Base-by-base conservation (phyloP, 2,888 invertebrate genomes). In the Liodrosophila aerea region DNA sequence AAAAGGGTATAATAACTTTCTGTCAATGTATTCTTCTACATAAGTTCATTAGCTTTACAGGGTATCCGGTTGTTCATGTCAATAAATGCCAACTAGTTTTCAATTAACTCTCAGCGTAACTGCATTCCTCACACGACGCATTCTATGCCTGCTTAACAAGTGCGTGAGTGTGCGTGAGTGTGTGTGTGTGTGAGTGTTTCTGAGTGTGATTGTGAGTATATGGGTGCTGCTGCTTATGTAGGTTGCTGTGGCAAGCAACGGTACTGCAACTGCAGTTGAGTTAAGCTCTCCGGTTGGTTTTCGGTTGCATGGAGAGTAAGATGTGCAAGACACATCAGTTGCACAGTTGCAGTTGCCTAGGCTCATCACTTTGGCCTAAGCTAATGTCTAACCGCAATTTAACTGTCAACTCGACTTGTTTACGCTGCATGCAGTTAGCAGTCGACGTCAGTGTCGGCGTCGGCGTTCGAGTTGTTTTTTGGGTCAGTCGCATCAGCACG, bases 181-280 rank as follows among this genome's bases (percentile, higher is more conserved):
- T 65, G 56, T 51, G 31, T 13, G 39, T 39, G 30, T 29, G 29
- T n/a, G 7, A 30, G 7, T 13, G 31, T 45, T 31, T 41, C 54
- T 43, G 50, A 37, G 53, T 61, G 59, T 39, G 40, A 64, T 69
- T 58, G 52, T 64, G 52, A 70, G 58, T 58, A 49, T 51, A 4
- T 22, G 22, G 5, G 22, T 22, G 22, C 52, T 50, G 73, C 69
- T 57, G 62, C 63, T 22, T 70, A 76, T 84, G 77, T 77, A 85
- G 78, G 78, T 80, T 85, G 78, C 78, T 80, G 78, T 85, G 78
- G 85, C 78, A 80, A 78, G 40, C 85, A 80, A 80, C 78, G 78
- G 78, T 82, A 80, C 69, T 65, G 45, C 51, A 58, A 64, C 70
- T 64, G 62, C 56, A 75, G 82, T 82, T 78, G 65, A 82, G 72